Base-by-base conservation (phyloP, 2,797 vertebrate genomes). In the Lagodon rhomboides region DNA sequence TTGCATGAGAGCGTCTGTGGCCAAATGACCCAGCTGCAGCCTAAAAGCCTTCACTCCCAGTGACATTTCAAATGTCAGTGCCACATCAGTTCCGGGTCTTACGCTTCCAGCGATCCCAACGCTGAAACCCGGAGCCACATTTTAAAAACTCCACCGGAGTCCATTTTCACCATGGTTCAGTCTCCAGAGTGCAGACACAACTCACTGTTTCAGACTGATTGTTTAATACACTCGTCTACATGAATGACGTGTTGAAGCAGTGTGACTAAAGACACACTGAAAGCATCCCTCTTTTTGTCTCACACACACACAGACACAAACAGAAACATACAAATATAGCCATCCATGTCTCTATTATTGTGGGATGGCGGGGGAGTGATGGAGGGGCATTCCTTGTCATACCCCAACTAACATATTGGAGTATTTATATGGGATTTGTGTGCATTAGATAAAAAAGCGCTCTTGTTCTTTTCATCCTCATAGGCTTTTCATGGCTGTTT, bases 381-480 rank as follows among this genome's bases (percentile, higher is more conserved):
- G 84, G 85, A 61, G 83, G 60, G 89, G 61, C 75, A 59, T 83
- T 89, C 83, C 93, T 90, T 90, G 93, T 94, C 95, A 83, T 87
- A 85, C 67, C 61, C 83, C 94, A 86, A 82, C 83, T 90, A 94
- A 85, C 93, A 93, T 94, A 91, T 90, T 94, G 89, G 93, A 89
- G 94, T 95, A 95, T 94, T 95, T 95, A 95, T 95, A 93, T 95
- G 94, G 90, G 95, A 95, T 97, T 96, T 96, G 91, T 93, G 91
- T 94, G 91, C 92, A 95, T 96, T 95, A 96, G 94, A 95, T 91
- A 93, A 94, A 96, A 94, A 92, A 66, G 84, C 92, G 72, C 93
- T 92, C 94, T 94, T 93, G 92, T 96, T 96, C 93, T 93, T 93
- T 95, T 94, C 95, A 96, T 95, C 93, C 94, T 94, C 56, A 68